These are phyloP conservation scores for Spodoptera exigua DNA, from an alignment of 2,888 invertebrate genomes.

Conservation along the genomic window DNA sequence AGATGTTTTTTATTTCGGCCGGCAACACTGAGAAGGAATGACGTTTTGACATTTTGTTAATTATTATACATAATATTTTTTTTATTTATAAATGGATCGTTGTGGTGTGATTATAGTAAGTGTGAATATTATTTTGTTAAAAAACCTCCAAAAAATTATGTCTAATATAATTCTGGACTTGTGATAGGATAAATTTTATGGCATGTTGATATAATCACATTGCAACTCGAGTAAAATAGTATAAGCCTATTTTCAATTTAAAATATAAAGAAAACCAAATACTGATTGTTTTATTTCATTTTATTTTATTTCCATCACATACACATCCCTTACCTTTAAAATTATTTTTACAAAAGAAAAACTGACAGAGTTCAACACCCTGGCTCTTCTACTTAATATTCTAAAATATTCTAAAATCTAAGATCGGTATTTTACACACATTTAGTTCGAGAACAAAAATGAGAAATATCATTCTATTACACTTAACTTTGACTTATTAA, in stretches of 20 bases:
- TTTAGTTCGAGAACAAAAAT: no score
- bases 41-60: slow-evolving; percentile 80
- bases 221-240: slow-evolving; percentile 80
- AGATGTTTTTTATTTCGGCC: slow-evolving; percentile 62
- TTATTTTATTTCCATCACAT: not conserved
- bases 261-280: slow-evolving; percentile 78
- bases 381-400: no score
- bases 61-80: slow-evolving; percentile 76
- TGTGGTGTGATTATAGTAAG: slow-evolving; percentile 78
- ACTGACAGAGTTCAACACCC: no score
- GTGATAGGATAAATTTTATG: slow-evolving; percentile 64
- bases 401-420: no score
- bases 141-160: slow-evolving; percentile 54
- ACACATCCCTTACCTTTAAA: no score
- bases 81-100: slow-evolving; percentile 78
- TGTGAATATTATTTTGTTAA: slow-evolving; percentile 56
- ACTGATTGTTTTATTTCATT: slow-evolving; percentile 62
- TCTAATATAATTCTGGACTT: slow-evolving; percentile 53
- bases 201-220: slow-evolving; percentile 77
- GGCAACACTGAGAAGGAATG: slow-evolving; percentile 68
- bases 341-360: no score
- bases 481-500: slow-evolving; percentile 32
- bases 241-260: slow-evolving; percentile 87
- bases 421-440: no score
- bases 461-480: not conserved